These are phyloP conservation scores for Mus spicilegus DNA, from an alignment of 2,113 vertebrate genomes.

Conservation along the genomic window DNA sequence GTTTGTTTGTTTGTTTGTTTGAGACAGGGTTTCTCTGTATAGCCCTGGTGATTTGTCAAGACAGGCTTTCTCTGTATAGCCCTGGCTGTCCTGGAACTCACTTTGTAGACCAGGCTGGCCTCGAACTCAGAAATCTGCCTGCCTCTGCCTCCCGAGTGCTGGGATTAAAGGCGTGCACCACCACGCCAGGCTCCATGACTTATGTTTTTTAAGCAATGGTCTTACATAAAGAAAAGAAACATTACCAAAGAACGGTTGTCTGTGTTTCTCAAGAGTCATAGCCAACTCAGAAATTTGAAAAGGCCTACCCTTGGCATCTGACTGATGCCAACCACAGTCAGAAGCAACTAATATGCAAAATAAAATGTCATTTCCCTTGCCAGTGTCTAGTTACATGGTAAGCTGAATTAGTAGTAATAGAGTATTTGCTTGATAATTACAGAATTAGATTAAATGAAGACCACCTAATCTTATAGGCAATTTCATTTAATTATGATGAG, in stretches of 20 bases:
- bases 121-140: too few species aligned
- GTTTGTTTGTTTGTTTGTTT: too few species aligned
- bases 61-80: too few species aligned
- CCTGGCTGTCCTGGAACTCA: too few species aligned
- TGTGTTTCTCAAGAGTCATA: constrained; percentile 18
- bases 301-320: constrained; percentile 14
- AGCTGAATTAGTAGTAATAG: constrained; percentile 45
- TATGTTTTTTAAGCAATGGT: constrained; percentile 53
- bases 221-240: background rate
- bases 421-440: constrained; percentile 42
- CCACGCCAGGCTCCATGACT: background rate
- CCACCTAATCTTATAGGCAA: constrained; percentile 28
- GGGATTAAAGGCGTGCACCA: too few species aligned
- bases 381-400: constrained; percentile 40
- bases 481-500: constrained; percentile 25
- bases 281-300: constrained; percentile 38
- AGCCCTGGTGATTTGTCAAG: too few species aligned
- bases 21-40: too few species aligned
- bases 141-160: too few species aligned
- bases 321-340: constrained; percentile 39
- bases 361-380: constrained; percentile 26
- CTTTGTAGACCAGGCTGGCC: too few species aligned
- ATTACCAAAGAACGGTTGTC: background rate
- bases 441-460: constrained; percentile 35
- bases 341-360: constrained; percentile 43